Evolutionary conservation across 2,113 vertebrate species (phyloP), one percentile per base, ranked within the genome.

Genomic region (Oceanites oceanicus): DNA sequence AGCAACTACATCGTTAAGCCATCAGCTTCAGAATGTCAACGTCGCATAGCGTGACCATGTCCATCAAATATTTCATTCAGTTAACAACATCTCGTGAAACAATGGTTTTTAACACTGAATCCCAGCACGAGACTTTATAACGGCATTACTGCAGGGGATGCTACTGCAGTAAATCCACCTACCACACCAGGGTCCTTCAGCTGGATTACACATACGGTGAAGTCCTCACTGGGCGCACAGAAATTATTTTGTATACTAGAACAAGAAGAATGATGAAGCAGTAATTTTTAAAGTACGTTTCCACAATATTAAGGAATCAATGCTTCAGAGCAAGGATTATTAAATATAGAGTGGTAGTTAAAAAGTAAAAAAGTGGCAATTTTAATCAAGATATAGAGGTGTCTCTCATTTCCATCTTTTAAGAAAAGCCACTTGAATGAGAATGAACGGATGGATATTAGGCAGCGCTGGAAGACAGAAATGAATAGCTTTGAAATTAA

Each of bases 61-160:
- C 42, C 63, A 66, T 18, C n/a, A 53, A 53, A 52, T 29, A 21
- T 7, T 42, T 26, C 56, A 26, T 40, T 74, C 19, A 16, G 25
- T 61, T 29, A 62, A 36, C 26, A 86, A 27, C 40, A n/a, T 16
- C 45, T 47, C 13, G 13, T 23, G 13, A 45, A 61, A 68, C 40
- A 66, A 52, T 0, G 1, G 38, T 40, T 19, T 36, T 23, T 2
- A 30, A 32, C n/a, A 27, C 32, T 0, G 2, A 59, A 29, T 27
- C 13, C 45, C 47, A 44, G n/a, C 30, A 7, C 3, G 13, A 61
- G 44, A 17, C 34, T 36, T 53, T 2, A 10, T 16, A n/a, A 32
- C 58, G 42, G 25, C 56, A 21, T 73, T 50, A 17, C 18, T 63
- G 47, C 47, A 56, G 67, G 21, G 47, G 52, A 38, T 63, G 71